Evolutionary conservation across 2,797 vertebrate genomes (phyloP), one percentile per base, ranked within the genome.

Genomic region (Acridotheres tristis): DNA sequence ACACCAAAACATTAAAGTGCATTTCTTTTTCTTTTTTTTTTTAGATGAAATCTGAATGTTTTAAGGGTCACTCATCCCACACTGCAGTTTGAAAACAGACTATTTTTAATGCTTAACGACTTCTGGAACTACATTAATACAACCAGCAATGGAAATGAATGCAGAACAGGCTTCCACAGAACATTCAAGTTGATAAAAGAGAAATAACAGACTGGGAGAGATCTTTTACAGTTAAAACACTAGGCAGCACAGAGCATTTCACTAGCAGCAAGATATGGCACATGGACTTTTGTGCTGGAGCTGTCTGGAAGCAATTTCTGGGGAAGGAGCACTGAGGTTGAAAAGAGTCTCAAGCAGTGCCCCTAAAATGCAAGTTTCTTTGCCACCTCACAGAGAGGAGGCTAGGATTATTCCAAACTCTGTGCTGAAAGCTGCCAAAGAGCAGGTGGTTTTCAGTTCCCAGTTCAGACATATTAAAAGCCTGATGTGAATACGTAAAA

Each of bases 1-100:
- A 81, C 74, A 81, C 8, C 10, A 53, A 83, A 81, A 90, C 32
- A 78, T 65, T 94, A 93, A 96, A 96, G 87, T 89, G 73, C 87
- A 48, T 45, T 61, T 57, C 6, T 63, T 51, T 61, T 32, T 43
- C 6, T 26, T 42, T 27, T 36, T 38, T 53, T 20, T n/a, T 38
- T 48, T 42, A 2, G 26, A 27, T 22, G 40, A 94, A 90, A 89
- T 47, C 82, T 84, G 87, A 91, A 86, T 67, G 66, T 38, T 90
- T 85, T 67, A 78, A 63, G 25, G 62, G 88, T 88, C 80, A 67
- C 34, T 88, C 83, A 85, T 69, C 54, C 73, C 51, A 88, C 51
- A 78, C 6, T 53, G 51, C 75, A 72, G 74, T 84, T 51, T 58
- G 77, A 66, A 76, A 93, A 68, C 47, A 58, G n/a, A 55, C 57